Evolutionary conservation across 2,113 vertebrate genomes (phyloP).

Genomic region (Meles meles): DNA sequence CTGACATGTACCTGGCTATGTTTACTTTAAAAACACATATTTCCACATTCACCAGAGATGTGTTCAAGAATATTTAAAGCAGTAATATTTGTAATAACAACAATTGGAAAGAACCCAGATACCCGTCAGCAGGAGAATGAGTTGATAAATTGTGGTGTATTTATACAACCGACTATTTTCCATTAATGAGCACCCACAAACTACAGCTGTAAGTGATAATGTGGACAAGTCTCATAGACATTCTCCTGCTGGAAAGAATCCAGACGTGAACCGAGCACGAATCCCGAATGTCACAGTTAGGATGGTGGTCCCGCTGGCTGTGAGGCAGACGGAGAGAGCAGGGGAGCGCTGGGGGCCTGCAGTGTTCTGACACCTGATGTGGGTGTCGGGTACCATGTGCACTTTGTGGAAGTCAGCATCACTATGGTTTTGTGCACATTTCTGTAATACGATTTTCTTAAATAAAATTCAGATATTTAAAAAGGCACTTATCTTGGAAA

Average conservation of each 20-base stretch:
- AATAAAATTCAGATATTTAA: neutral
- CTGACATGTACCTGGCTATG: accelerated
- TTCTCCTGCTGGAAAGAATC: accelerated
- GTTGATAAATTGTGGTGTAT: neutral
- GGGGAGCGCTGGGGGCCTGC: neutral
- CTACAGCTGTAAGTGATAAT: accelerated
- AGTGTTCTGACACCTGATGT: too few relatives aligned
- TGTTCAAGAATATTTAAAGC: neutral
- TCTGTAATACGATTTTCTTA: neutral
- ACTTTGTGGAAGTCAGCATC: neutral
- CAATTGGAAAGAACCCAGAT: neutral
- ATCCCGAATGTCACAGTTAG: accelerated
- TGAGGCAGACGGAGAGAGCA: neutral
- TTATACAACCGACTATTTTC: neutral
- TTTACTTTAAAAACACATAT: neutral
- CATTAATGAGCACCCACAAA: neutral
- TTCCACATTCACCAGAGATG: neutral
- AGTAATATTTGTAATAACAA: neutral
- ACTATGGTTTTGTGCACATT: neutral
- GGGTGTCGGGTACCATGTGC: neutral
- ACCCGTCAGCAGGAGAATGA: neutral
- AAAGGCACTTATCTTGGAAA: neutral
- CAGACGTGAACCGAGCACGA: accelerated
- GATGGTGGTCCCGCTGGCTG: too few relatives aligned
- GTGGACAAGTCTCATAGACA: accelerated